A percentile compares a stretch with the other conserved stretches of the same genome.
These are phyloP conservation scores for Amphilophus citrinellus DNA, from an alignment of 2,113 vertebrate species.

Conservation along the genomic window DNA sequence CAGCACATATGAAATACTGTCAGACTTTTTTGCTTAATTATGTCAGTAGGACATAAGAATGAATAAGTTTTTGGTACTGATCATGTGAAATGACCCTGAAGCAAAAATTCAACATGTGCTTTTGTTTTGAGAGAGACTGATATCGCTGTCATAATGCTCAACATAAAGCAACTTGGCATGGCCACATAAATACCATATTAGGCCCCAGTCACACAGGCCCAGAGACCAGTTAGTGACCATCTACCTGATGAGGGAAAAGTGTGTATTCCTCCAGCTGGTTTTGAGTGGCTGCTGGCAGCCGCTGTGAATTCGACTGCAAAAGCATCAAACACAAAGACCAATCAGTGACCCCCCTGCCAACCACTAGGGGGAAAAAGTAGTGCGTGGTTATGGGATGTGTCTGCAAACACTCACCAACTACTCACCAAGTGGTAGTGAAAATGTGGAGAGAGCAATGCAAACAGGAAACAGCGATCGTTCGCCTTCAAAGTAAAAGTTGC, in stretches of 20 bases:
- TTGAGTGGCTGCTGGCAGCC: too few relatives aligned
- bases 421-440: background rate
- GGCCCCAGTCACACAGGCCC: background rate
- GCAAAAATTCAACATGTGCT: background rate
- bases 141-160: background rate
- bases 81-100: background rate
- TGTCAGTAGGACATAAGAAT: background rate
- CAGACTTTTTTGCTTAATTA: background rate
- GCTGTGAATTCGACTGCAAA: background rate
- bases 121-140: background rate
- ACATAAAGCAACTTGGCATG: background rate
- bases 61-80: background rate
- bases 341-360: background rate
- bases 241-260: background rate
- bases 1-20: background rate
- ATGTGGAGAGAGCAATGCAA: background rate
- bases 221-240: background rate
- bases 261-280: too few relatives aligned
- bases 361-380: background rate
- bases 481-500: background rate
- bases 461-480: background rate
- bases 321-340: rapidly evolving
- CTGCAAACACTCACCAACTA: background rate
- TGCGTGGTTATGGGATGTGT: background rate
- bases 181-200: background rate